These are phyloP conservation scores for Betta splendens DNA, from an alignment of 2,797 vertebrate species.

Conservation along the genomic window DNA sequence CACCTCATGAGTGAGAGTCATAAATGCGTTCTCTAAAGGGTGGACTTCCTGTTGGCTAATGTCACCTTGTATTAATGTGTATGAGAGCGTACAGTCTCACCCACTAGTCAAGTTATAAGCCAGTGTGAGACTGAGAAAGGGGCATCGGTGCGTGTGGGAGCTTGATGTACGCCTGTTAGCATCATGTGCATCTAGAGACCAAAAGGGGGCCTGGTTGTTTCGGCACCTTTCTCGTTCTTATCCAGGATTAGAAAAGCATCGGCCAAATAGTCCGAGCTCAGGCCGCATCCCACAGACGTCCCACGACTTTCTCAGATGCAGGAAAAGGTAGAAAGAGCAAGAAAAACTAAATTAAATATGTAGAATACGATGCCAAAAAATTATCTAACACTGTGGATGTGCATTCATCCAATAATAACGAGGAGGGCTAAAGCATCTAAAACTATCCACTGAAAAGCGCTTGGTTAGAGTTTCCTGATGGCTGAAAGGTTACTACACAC, in stretches of 20 bases:
- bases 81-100: neutral
- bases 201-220: constrained; percentile 58
- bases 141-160: neutral
- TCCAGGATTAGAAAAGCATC: constrained; percentile 67
- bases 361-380: too few relatives aligned
- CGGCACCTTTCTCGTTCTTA: constrained; percentile 70
- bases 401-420: neutral
- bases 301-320: too few relatives aligned
- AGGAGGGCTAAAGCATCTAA: too few relatives aligned
- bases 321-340: too few relatives aligned
- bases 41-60: constrained; percentile 66
- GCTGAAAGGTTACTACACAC: too few relatives aligned
- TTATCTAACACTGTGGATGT: neutral
- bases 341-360: too few relatives aligned
- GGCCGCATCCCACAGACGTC: constrained; percentile 21
- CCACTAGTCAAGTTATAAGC: constrained; percentile 8
- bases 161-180: neutral
- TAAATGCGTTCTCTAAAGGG: constrained; percentile 39
- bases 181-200: constrained; percentile 9
- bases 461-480: neutral
- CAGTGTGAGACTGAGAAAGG: neutral
- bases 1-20: constrained; percentile 56
- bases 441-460: constrained; percentile 10
- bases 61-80: constrained; percentile 3
- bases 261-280: constrained; percentile 29